Conservation (phyloP, 2,113 vertebrate species). For the Xyliphius kryptos region DNA sequence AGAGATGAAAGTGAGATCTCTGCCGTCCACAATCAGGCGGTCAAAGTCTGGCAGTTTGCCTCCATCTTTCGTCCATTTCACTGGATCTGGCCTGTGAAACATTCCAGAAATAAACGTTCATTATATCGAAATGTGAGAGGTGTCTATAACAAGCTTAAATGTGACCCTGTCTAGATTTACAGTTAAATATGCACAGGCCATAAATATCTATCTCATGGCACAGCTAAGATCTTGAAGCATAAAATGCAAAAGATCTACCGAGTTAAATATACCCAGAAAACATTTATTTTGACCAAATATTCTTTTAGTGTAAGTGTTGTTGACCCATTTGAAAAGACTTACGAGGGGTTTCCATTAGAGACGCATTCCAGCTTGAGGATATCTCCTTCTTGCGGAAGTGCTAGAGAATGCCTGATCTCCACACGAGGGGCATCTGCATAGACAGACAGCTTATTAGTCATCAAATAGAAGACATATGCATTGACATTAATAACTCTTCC, state of each 20-base stretch:
- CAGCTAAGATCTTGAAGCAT: too few relatives aligned
- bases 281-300: too few relatives aligned
- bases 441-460: slow-evolving; percentile 1
- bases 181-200: too few relatives aligned
- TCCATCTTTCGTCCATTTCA: slow-evolving; percentile 94
- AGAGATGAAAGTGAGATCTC: slow-evolving; percentile 87
- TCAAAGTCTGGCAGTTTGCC: slow-evolving; percentile 90
- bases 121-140: background rate
- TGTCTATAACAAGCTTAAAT: too few relatives aligned
- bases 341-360: slow-evolving; percentile 97
- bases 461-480: too few relatives aligned
- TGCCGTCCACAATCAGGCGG: slow-evolving; percentile 88
- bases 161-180: too few relatives aligned
- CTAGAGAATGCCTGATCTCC: slow-evolving; percentile 79
- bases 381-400: slow-evolving; percentile 91
- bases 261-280: too few relatives aligned
- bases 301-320: too few relatives aligned
- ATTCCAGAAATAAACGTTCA: background rate
- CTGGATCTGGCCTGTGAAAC: slow-evolving; percentile 82
- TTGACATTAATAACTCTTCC: too few relatives aligned
- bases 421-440: slow-evolving; percentile 86
- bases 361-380: slow-evolving; percentile 90
- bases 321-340: slow-evolving; percentile 62
- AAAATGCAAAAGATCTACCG: too few relatives aligned
- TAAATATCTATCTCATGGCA: too few relatives aligned